These are phyloP conservation scores for Rhynchotus rufescens DNA, from an alignment of 2,797 vertebrate genomes.

Conservation along the genomic window DNA sequence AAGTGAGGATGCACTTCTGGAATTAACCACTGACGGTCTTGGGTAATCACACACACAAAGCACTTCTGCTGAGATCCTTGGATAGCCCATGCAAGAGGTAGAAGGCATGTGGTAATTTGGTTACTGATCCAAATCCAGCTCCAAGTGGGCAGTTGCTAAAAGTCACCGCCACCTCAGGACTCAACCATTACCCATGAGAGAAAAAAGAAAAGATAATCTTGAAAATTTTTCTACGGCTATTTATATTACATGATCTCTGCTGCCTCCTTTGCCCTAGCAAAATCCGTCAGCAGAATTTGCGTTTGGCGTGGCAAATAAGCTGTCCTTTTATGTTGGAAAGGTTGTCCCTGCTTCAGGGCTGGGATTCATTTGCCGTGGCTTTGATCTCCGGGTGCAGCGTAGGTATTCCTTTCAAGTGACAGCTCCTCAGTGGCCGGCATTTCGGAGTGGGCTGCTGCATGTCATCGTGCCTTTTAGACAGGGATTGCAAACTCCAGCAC, in stretches of 20 bases:
- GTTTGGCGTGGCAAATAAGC: not conserved
- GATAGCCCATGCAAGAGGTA: not conserved
- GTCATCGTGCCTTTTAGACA: not conserved
- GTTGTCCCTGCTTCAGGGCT: not conserved
- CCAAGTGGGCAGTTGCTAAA: conserved; percentile 7
- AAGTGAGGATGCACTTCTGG: not conserved
- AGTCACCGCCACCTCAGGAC: conserved; percentile 20
- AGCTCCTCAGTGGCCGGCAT: not conserved
- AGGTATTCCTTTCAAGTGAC: not conserved
- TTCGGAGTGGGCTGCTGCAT: not conserved
- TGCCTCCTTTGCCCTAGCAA: conserved; percentile 2
- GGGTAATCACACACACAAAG: not conserved
- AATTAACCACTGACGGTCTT: conserved; percentile 39
- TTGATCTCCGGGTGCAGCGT: not conserved
- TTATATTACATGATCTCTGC: conserved; percentile 40
- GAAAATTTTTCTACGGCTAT: conserved; percentile 35
- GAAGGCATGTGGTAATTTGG: not conserved
- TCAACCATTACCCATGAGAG: conserved; percentile 43
- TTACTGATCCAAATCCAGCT: conserved; percentile 19
- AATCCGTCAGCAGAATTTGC: not conserved
- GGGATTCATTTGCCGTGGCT: not conserved
- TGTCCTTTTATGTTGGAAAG: not conserved
- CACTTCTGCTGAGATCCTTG: conserved; percentile 4
- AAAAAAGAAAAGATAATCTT: not conserved
- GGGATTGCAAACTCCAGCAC: not conserved